These are phyloP conservation scores for Trematomus bernacchii DNA, from an alignment of 2,797 vertebrate genomes.

Conservation along the genomic window DNA sequence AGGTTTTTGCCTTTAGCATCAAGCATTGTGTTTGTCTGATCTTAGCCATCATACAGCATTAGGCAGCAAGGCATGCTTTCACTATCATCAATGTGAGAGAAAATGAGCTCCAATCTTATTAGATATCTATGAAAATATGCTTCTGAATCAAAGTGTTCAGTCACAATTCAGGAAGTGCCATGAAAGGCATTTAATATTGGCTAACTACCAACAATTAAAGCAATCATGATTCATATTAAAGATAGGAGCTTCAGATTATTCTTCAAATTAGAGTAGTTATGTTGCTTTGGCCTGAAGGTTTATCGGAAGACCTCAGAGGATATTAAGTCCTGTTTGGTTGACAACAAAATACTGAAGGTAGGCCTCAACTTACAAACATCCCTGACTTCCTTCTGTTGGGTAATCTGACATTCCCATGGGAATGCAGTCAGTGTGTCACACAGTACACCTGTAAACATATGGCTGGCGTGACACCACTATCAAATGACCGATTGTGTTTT, in stretches of 20 bases:
- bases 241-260: neutral
- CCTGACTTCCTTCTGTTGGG: constrained; percentile 16
- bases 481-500: constrained; percentile 56
- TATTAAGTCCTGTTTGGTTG: neutral
- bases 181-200: neutral
- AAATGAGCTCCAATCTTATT: constrained; percentile 20
- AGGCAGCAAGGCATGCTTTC: neutral
- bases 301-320: too few species aligned
- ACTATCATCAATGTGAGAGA: constrained; percentile 6
- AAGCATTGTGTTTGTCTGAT: constrained; percentile 32
- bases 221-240: neutral
- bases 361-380: constrained; percentile 22
- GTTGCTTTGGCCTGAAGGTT: neutral
- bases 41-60: constrained; percentile 4
- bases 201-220: neutral
- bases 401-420: constrained; percentile 46
- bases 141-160: constrained; percentile 2
- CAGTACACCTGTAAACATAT: constrained; percentile 39
- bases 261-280: neutral
- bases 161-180: constrained; percentile 4
- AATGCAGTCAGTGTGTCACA: constrained; percentile 25
- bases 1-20: constrained; percentile 31
- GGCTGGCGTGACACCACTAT: constrained; percentile 49
- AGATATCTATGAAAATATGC: constrained; percentile 19
- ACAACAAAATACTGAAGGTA: constrained; percentile 28